phyloP scores from a whole-genome alignment of 2,888 invertebrate genomes.

The Lysandra bellargus region DNA sequence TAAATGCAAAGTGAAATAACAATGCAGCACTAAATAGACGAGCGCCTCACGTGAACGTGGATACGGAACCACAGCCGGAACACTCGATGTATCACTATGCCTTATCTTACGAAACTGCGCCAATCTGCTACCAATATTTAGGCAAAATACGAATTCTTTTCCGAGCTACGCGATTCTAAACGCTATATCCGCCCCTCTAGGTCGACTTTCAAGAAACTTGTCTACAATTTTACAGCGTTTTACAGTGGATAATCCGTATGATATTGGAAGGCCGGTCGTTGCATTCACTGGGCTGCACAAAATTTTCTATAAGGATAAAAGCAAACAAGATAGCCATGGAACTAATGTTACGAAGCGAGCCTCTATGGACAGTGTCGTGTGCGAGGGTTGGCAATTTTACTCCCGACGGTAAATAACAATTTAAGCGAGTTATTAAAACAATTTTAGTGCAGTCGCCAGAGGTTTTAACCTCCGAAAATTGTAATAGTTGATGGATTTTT shows the following conservation, averaged over 20 bases:
- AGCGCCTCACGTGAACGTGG: constrained; percentile 38
- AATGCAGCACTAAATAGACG: constrained; percentile 35
- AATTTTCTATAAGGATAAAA: constrained; percentile 81
- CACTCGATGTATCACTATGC: constrained; percentile 75
- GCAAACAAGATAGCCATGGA: constrained; percentile 78
- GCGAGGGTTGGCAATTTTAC: constrained; percentile 38
- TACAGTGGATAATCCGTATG: constrained; percentile 71
- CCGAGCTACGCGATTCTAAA: constrained; percentile 48
- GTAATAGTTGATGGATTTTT: no score
- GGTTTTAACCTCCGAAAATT: no score
- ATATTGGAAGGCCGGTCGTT: constrained; percentile 77
- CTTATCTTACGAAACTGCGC: constrained; percentile 72
- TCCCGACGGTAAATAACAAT: constrained; percentile 35
- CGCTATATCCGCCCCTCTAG: constrained; percentile 49
- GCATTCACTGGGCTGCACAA: constrained; percentile 78
- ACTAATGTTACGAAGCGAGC: constrained; percentile 62
- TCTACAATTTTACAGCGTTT: constrained; percentile 65
- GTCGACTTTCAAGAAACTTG: constrained; percentile 49
- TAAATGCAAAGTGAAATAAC: constrained; percentile 32
- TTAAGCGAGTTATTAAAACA: constrained; percentile 1
- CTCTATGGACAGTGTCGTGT: constrained; percentile 45
- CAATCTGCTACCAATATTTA: constrained; percentile 79
- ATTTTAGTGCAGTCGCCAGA: no score
- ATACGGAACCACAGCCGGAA: constrained; percentile 57
- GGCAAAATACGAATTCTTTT: constrained; percentile 72